Conservation (phyloP, 1,140 invertebrate genomes). For the Arion vulgaris region DNA sequence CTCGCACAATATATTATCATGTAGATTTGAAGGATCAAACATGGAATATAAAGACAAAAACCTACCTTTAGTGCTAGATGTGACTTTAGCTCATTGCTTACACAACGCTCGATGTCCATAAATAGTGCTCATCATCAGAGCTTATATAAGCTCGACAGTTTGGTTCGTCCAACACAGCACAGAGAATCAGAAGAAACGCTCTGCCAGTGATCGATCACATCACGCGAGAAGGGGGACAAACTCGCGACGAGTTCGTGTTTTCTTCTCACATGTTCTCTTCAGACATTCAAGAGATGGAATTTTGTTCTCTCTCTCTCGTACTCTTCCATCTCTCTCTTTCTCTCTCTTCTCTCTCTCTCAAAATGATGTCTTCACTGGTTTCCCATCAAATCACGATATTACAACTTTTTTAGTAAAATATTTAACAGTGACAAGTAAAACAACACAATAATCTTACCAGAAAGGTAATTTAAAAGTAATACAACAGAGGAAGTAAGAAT, state of each 20-base stretch:
- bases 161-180: background rate
- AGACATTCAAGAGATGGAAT: background rate
- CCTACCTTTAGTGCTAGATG: background rate
- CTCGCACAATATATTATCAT: too few species aligned
- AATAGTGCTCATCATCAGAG: background rate
- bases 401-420: too few species aligned
- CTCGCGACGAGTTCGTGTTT: background rate
- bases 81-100: background rate
- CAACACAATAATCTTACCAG: too few species aligned
- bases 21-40: background rate
- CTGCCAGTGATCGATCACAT: background rate
- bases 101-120: background rate
- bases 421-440: too few species aligned
- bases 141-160: background rate
- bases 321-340: too few species aligned
- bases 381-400: too few species aligned
- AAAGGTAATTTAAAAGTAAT: too few species aligned
- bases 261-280: constrained; percentile 5
- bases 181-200: background rate
- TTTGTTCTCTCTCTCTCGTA: background rate
- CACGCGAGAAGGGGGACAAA: background rate
- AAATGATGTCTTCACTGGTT: too few species aligned
- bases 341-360: too few species aligned
- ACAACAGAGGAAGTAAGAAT: too few species aligned
- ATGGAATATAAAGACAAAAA: background rate